A percentile compares a stretch with the other conserved stretches of the same genome.
Conservation (phyloP, 2,888 invertebrate genomes). For the Oasisia sp. region DNA sequence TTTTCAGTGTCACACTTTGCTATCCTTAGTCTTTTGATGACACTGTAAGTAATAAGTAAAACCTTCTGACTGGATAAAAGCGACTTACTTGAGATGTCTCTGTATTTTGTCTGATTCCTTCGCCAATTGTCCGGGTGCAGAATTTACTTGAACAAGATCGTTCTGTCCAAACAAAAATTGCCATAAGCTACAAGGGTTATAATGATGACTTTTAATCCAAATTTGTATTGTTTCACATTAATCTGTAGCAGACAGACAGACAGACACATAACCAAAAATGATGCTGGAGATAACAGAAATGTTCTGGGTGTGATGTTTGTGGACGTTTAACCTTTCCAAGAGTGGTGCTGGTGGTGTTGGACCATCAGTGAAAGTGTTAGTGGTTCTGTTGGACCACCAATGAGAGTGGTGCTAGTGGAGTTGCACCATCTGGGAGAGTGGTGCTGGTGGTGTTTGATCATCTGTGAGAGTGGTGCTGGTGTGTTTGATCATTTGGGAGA, state of each 20-base stretch:
- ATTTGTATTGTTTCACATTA: not conserved
- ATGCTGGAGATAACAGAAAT: too few species aligned
- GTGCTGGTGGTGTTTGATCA: too few species aligned
- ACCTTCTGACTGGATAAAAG: not conserved
- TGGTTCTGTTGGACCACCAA: constrained; percentile 46
- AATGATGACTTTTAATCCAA: not conserved
- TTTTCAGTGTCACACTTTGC: too few species aligned
- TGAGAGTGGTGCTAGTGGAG: constrained; percentile 40
- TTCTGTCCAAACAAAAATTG: constrained; percentile 46
- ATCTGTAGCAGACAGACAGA: not conserved
- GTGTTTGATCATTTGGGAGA: too few species aligned
- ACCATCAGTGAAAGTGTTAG: too few species aligned
- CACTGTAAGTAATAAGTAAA: not conserved
- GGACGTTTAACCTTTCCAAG: too few species aligned
- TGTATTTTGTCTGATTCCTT: constrained; percentile 62
- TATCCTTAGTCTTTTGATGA: not conserved
- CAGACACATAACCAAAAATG: too few species aligned
- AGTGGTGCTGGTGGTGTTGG: too few species aligned
- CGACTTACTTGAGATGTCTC: constrained; percentile 52
- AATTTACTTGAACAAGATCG: constrained; percentile 58
- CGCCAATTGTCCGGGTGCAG: constrained; percentile 57
- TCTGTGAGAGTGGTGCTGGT: too few species aligned
- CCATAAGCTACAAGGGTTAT: not conserved
- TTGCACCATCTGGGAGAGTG: too few species aligned
- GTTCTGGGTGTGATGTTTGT: too few species aligned